Base-by-base conservation (phyloP, 2,797 vertebrate genomes). In the Neosalanx taihuensis region DNA sequence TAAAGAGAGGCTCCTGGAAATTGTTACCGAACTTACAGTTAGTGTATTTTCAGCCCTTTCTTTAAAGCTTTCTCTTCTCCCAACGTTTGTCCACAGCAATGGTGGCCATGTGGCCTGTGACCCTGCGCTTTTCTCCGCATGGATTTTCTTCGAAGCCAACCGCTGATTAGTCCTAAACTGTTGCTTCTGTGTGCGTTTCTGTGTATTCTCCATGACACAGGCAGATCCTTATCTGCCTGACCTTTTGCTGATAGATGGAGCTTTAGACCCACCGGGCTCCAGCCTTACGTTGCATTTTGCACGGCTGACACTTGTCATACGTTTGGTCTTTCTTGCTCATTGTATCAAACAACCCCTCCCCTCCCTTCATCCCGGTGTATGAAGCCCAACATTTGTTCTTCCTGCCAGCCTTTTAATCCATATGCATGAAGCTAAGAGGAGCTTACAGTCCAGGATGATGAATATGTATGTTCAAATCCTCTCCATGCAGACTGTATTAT, bases 391-490 rank as follows among this genome's bases (percentile, higher is more conserved):
- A 58, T 83, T 82, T 84, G 77, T 78, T 81, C 72, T 69, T 72
- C 62, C 78, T 79, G 84, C 67, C 77, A 64, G 76, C 76, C 64
- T 72, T 72, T 72, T 81, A 78, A 86, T 86, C 80, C 81, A 85
- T 86, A 86, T 86, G 81, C 78, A 86, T 87, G 73, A 75, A 70
- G 46, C 65, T 62, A 77, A 72, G 73, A 68, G 79, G 63, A 78
- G 77, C 81, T 83, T 85, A 80, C 76, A 74, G 76, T 84, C 81
- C 77, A 77, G 69, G 67, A 77, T 78, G 59, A 70, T 86, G 83
- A 85, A 86, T 87, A 87, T 86, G 80, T 81, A 85, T 86, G 80
- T n/a, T 0, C 76, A 84, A 80, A 82, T 84, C 77, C 78, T 79
- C 74, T 79, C 73, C 71, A 75, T 57, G 76, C 75, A 66, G 69